phyloP scores from a whole-genome alignment of 2,888 invertebrate genomes.

The Caenorhabditis becei region DNA sequence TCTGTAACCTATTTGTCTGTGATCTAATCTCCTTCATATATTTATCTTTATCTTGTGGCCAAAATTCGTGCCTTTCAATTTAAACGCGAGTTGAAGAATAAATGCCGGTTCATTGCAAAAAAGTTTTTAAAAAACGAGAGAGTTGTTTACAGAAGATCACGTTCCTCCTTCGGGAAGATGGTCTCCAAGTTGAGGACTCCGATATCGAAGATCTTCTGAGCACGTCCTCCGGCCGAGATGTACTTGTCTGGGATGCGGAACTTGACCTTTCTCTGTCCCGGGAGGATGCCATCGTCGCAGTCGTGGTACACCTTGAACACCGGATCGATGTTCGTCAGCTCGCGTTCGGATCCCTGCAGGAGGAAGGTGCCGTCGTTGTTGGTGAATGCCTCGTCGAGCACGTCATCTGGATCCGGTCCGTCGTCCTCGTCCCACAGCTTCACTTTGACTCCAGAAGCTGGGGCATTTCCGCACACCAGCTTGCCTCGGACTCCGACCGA shows the following conservation, averaged over 20 bases:
- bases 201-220: slow-evolving; percentile 71
- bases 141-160: slow-evolving; percentile 71
- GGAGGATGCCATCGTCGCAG: slow-evolving; percentile 75
- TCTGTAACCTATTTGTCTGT: neutral
- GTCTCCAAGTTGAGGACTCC: slow-evolving; percentile 79
- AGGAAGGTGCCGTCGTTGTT: slow-evolving; percentile 71
- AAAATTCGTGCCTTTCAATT: too few species aligned
- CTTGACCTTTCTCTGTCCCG: slow-evolving; percentile 75
- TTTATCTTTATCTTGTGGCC: too few species aligned
- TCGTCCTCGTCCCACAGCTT: slow-evolving; percentile 74
- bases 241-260: slow-evolving; percentile 73
- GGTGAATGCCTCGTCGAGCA: slow-evolving; percentile 74
- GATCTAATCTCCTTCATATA: neutral
- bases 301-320: slow-evolving; percentile 77
- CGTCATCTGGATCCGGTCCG: slow-evolving; percentile 77
- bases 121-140: neutral
- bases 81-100: too few species aligned
- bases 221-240: slow-evolving; percentile 69
- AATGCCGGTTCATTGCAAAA: neutral
- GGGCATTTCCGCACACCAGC: slow-evolving; percentile 69
- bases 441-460: slow-evolving; percentile 71
- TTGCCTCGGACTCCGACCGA: slow-evolving; percentile 69
- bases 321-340: slow-evolving; percentile 75
- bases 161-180: slow-evolving; percentile 78
- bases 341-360: slow-evolving; percentile 70